Conservation (phyloP, 2,113 vertebrate species). For the Oryzias javanicus region DNA sequence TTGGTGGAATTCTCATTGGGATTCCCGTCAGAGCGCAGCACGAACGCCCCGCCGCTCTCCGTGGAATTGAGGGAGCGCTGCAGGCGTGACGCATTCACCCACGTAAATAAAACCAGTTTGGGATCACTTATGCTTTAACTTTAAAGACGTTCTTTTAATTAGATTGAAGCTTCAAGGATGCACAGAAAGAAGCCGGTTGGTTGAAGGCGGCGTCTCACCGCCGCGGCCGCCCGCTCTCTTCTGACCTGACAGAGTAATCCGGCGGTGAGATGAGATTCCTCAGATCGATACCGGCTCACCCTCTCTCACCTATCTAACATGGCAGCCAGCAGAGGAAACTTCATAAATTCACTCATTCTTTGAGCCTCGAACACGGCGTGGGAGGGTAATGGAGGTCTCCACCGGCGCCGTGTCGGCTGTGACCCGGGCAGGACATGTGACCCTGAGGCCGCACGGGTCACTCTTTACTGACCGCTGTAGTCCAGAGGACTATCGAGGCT, state of each 20-base stretch:
- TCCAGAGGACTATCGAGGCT: background rate
- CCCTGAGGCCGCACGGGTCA: background rate
- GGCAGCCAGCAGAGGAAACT: conserved; percentile 24
- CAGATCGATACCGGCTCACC: conserved; percentile 42
- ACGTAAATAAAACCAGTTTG: background rate
- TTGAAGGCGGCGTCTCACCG: background rate
- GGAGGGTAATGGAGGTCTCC: conserved; percentile 20
- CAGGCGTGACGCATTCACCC: too few species aligned
- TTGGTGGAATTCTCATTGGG: too few species aligned
- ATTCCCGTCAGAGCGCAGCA: too few species aligned
- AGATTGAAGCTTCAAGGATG: background rate
- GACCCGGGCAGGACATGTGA: conserved; percentile 6
- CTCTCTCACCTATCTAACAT: conserved; percentile 40
- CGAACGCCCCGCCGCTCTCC: too few species aligned
- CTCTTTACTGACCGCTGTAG: conserved; percentile 4
- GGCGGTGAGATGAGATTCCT: conserved; percentile 39
- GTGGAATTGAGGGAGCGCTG: too few species aligned
- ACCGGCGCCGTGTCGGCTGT: conserved; percentile 4
- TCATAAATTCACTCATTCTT: conserved; percentile 32
- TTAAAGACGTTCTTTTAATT: conserved; percentile 15
- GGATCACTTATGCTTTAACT: background rate
- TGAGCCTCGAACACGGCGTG: conserved; percentile 2
- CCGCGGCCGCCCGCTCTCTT: background rate
- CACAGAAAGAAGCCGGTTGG: conserved; percentile 13
- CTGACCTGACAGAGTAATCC: conserved; percentile 30